These are phyloP conservation scores for Hippocampus guttulatus DNA, from an alignment of 2,113 vertebrate species.

Conservation along the genomic window DNA sequence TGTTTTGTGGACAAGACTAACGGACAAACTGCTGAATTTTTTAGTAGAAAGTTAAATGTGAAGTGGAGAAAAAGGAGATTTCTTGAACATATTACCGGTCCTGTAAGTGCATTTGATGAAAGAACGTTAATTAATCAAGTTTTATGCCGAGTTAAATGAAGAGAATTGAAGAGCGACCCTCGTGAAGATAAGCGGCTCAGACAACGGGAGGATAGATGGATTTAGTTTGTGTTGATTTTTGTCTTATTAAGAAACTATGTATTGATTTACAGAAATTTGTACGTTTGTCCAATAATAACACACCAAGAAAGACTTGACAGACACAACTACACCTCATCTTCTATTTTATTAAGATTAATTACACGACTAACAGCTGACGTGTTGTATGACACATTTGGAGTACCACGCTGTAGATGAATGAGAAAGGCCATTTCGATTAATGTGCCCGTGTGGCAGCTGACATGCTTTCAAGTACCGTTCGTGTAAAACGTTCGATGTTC, in stretches of 20 bases:
- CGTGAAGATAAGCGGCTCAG: too few relatives aligned
- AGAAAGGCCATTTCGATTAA: too few relatives aligned
- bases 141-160: slow-evolving; percentile 25
- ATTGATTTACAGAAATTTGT: slow-evolving; percentile 27
- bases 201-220: not conserved
- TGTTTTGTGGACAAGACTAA: not conserved
- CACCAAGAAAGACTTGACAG: slow-evolving; percentile 33
- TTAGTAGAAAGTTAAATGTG: not conserved
- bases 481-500: not conserved
- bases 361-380: slow-evolving; percentile 32
- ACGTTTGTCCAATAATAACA: slow-evolving; percentile 12
- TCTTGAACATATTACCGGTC: not conserved
- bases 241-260: slow-evolving; percentile 24
- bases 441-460: slow-evolving; percentile 43
- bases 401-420: not conserved
- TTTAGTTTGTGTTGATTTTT: slow-evolving; percentile 33
- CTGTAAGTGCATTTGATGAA: slow-evolving; percentile 2
- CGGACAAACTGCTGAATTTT: not conserved
- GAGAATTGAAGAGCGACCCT: not conserved
- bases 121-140: slow-evolving; percentile 27
- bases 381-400: not conserved
- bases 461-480: slow-evolving; percentile 33
- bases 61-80: not conserved
- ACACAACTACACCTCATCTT: slow-evolving; percentile 38
- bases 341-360: slow-evolving; percentile 25